Evolutionary conservation across 2,797 vertebrate species (phyloP), one percentile per base, ranked within the genome.

Genomic region (Sebastes nivosus): DNA sequence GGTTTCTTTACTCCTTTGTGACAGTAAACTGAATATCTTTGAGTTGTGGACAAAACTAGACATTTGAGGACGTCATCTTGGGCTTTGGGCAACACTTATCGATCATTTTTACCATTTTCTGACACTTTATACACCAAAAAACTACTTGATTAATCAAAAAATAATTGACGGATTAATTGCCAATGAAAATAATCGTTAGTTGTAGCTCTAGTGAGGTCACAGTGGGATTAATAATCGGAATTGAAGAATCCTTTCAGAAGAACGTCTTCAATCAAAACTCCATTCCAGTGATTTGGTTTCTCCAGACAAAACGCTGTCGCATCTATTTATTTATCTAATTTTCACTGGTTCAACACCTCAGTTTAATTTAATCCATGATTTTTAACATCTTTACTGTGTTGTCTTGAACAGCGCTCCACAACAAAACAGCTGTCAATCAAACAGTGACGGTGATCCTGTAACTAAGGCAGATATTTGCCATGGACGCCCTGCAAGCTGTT

Each of bases 391-490:
- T 32, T 9, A 18, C 10, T n/a, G 38, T 57, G 25, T 29, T 32
- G 12, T 63, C 46, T 50, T 20, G 22, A 58, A 2, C 20, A 11
- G 30, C 16, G 1, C 20, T 25, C 5, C 22, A 34, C 10, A 61
- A 52, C 55, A 58, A 73, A 82, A 72, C 27, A 34, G 50, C 29
- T 50, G 67, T 32, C 81, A 63, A 50, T 78, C 83, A 70, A 34
- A 36, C 34, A 2, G 13, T 2, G 27, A 11, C 5, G 3, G 18
- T 36, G 27, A 66, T 50, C 27, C 24, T 14, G 46, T 42, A 16
- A 46, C 29, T 18, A 2, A 46, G 13, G 59, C 29, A 4, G 8
- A 54, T 52, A 54, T 32, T 72, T 52, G 36, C 30, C 34, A 34
- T 5, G 0, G 32, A 69, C 13, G 6, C 59, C 46, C 55, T 13